These are phyloP conservation scores for Hafferia zeledoni DNA, from an alignment of 2,797 vertebrate species.

Conservation along the genomic window DNA sequence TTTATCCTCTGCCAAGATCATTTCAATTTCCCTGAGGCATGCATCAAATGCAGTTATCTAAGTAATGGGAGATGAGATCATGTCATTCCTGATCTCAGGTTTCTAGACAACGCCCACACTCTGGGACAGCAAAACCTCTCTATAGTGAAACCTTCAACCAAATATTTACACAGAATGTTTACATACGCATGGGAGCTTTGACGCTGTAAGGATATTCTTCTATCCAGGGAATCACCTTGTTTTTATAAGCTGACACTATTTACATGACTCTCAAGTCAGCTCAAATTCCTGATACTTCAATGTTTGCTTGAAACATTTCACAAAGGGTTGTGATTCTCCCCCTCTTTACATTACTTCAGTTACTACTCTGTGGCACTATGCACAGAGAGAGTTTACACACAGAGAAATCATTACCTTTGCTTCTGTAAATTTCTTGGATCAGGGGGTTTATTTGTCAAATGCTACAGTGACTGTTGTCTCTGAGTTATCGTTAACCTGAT, in stretches of 20 bases:
- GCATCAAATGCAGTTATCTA: slow-evolving; percentile 67
- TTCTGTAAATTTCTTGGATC: slow-evolving; percentile 39
- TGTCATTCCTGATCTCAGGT: slow-evolving; percentile 68
- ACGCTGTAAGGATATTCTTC: neutral
- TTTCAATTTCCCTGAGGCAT: slow-evolving; percentile 63
- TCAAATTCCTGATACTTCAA: slow-evolving; percentile 59
- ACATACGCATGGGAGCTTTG: slow-evolving; percentile 58
- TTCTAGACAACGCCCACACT: slow-evolving; percentile 63
- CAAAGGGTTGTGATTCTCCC: slow-evolving; percentile 32
- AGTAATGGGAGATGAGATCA: slow-evolving; percentile 65
- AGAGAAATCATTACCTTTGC: slow-evolving; percentile 4
- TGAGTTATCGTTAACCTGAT: neutral
- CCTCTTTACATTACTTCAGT: slow-evolving; percentile 23
- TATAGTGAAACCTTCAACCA: slow-evolving; percentile 54
- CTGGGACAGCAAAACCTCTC: slow-evolving; percentile 51
- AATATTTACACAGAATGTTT: slow-evolving; percentile 68
- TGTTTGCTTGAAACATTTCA: slow-evolving; percentile 64
- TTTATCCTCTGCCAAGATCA: slow-evolving; percentile 63
- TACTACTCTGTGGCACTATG: neutral
- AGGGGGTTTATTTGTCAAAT: neutral
- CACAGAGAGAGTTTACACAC: slow-evolving; percentile 18
- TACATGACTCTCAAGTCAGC: slow-evolving; percentile 67
- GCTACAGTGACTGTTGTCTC: slow-evolving; percentile 20
- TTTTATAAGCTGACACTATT: slow-evolving; percentile 70
- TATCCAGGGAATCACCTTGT: slow-evolving; percentile 67